Base-by-base conservation (phyloP, 2,113 vertebrate genomes). In the Hydropotes inermis region DNA sequence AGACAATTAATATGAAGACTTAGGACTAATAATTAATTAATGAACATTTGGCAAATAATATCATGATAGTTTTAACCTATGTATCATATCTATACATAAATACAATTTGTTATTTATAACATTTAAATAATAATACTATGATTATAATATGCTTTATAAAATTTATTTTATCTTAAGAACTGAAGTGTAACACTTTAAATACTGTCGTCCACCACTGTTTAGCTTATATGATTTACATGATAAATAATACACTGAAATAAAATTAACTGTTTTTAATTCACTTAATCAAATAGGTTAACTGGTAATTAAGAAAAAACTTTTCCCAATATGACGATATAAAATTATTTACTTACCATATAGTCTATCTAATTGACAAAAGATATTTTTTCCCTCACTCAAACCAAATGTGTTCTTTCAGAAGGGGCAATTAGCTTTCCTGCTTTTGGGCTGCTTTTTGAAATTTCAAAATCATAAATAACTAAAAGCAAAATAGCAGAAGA, bases 251-350 rank as follows among this genome's bases (percentile, higher is more conserved):
- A n/a, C 7, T 54, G 50, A 94, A 43, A 60, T 83, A 93, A 81
- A 96, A 94, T 78, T 70, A 78, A 39, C 67, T 70, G 30, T 87
- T 96, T 95, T 86, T 89, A 78, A 85, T 36, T 70, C 94, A 54
- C 14, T 89, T 78, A 93, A 30, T 43, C 91, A 27, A 88, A 91
- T 60, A 97, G 36, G 21, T 90, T 92, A 96, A 95, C 25, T 83
- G 54, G 12, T 89, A 92, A 60, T 45, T 95, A 61, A 50, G 92
- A 21, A 96, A 89, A 76, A 94, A 39, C 52, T 87, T n/a, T 95
- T 54, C 25, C 87, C 33, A 87, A n/a, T 45, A 61, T 52, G 43
- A 94, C 19, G 55, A 39, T 96, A 5, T 87, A 61, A 74, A 58
- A 36, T 95, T 91, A 91, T 27, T 92, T 87, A 76, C n/a, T 74